A percentile compares a stretch with the other conserved stretches of the same genome.
phyloP scores from a whole-genome alignment of 1,140 invertebrate species.

The Magallana ariakensis region DNA sequence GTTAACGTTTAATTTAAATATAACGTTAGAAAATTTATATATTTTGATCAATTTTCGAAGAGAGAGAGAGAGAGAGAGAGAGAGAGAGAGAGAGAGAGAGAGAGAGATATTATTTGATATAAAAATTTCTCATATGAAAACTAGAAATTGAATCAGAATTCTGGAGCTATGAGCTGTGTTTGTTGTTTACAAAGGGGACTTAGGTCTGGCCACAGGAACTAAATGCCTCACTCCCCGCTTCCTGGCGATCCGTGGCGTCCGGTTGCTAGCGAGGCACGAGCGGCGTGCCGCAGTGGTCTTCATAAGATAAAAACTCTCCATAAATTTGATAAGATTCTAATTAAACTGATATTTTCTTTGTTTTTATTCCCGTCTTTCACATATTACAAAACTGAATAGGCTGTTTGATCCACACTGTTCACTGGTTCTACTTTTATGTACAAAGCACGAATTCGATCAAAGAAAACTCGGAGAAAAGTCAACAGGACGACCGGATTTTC shows the following conservation, averaged over 20 bases:
- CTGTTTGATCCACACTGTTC: constrained; percentile 16
- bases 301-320: constrained; percentile 45
- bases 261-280: constrained; percentile 22
- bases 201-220: too few relatives aligned
- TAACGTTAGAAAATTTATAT: too few relatives aligned
- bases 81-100: background rate
- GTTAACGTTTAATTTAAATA: too few relatives aligned
- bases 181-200: too few relatives aligned
- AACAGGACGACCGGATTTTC: background rate
- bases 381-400: constrained; percentile 18
- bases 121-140: too few relatives aligned
- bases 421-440: background rate
- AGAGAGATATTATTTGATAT: background rate
- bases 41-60: background rate
- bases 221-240: background rate
- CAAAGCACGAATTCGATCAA: background rate
- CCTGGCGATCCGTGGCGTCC: constrained; percentile 12
- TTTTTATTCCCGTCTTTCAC: constrained; percentile 40
- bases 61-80: background rate
- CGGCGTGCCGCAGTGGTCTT: background rate
- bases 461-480: background rate
- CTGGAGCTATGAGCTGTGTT: too few relatives aligned
- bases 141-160: too few relatives aligned
- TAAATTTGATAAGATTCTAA: constrained; percentile 49
- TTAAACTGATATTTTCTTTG: constrained; percentile 47